Conservation (phyloP, 2,797 vertebrate genomes). For the Hemitrygon akajei region DNA sequence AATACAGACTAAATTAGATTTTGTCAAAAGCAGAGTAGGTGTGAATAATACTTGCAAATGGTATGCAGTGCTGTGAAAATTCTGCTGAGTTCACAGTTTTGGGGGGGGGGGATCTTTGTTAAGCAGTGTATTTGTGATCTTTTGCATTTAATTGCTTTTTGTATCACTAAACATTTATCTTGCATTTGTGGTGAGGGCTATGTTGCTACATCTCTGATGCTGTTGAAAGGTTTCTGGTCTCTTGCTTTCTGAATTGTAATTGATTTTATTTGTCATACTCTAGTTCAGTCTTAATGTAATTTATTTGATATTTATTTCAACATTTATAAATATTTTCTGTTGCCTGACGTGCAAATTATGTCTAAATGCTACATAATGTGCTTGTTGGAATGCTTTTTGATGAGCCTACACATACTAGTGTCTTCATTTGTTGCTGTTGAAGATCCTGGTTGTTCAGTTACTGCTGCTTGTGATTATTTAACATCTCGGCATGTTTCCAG, state of each 20-base stretch:
- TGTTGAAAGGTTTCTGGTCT: neutral
- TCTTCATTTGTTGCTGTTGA: neutral
- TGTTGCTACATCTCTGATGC: neutral
- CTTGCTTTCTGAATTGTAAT: slow-evolving; percentile 12
- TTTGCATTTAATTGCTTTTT: slow-evolving; percentile 28
- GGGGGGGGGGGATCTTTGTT: neutral
- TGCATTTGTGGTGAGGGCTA: neutral
- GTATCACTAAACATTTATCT: neutral
- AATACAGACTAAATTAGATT: neutral
- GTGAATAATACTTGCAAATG: neutral
- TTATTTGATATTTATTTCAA: neutral
- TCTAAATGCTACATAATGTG: neutral
- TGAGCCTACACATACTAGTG: neutral
- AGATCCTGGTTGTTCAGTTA: slow-evolving; percentile 16
- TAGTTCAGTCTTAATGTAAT: slow-evolving; percentile 2
- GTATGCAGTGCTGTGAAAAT: neutral
- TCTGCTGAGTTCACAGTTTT: neutral
- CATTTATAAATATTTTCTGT: neutral
- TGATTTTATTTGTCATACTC: neutral
- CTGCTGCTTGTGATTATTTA: neutral
- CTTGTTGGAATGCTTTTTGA: neutral
- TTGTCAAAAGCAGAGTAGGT: slow-evolving; percentile 4
- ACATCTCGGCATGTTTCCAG: slow-evolving; percentile 2
- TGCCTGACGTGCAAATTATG: neutral
- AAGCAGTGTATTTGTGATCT: neutral